Evolutionary conservation across 2,113 vertebrate species (phyloP).

Genomic region (Coreoperca whiteheadi): DNA sequence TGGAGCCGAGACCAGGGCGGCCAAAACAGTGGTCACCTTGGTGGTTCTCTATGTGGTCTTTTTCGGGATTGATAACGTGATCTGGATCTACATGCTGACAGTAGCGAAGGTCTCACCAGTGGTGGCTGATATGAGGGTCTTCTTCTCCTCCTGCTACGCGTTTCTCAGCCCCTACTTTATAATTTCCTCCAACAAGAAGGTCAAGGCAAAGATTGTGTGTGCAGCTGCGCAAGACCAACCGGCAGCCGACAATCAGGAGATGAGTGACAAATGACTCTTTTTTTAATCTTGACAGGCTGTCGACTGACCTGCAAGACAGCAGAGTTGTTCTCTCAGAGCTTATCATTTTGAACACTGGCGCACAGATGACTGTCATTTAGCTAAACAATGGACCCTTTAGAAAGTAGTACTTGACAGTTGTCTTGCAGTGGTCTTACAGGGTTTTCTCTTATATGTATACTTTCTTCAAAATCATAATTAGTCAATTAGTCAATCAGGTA

Average conservation of each 20-base stretch:
- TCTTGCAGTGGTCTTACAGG: neutral
- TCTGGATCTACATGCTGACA: constrained; percentile 88
- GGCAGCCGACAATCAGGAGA: constrained; percentile 55
- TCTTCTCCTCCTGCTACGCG: constrained; percentile 87
- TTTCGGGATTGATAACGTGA: constrained; percentile 86
- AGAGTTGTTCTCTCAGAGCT: constrained; percentile 1
- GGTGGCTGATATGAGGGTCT: constrained; percentile 86
- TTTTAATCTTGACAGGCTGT: constrained; percentile 32
- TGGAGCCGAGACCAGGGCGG: constrained; percentile 80
- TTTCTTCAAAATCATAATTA: neutral
- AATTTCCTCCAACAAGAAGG: constrained; percentile 85
- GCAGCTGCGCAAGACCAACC: constrained; percentile 65
- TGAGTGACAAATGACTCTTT: constrained; percentile 70
- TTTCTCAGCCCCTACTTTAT: constrained; percentile 84
- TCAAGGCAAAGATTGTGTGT: constrained; percentile 82
- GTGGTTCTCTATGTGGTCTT: constrained; percentile 84
- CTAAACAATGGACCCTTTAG: neutral
- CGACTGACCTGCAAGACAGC: constrained; percentile 20
- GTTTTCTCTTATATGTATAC: neutral
- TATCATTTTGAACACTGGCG: constrained; percentile 29
- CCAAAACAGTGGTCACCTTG: constrained; percentile 83
- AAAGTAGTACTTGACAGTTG: neutral
- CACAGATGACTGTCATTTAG: constrained; percentile 22
- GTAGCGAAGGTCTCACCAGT: constrained; percentile 81
- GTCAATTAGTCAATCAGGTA: neutral